These are phyloP conservation scores for Polyommatus icarus DNA, from an alignment of 2,888 invertebrate genomes.

Conservation along the genomic window DNA sequence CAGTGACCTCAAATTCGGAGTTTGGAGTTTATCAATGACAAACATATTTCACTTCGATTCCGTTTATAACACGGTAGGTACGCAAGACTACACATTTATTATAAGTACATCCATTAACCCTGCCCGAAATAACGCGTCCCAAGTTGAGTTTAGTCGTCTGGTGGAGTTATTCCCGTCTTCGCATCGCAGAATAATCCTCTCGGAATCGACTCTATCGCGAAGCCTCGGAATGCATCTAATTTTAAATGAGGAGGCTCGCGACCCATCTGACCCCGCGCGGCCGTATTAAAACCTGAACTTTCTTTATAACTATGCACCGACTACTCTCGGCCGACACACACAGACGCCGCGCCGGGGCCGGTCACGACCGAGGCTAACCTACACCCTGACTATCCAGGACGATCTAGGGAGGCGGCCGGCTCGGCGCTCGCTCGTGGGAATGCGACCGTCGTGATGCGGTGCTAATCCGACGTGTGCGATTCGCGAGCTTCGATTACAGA, in stretches of 20 bases:
- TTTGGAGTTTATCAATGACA: constrained; percentile 33
- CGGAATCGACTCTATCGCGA: constrained; percentile 58
- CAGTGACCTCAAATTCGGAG: constrained; percentile 55
- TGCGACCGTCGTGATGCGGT: constrained; percentile 61
- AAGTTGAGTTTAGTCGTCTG: constrained; percentile 57
- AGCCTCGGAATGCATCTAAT: constrained; percentile 79
- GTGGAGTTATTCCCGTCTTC: constrained; percentile 67
- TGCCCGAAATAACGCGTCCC: constrained; percentile 71
- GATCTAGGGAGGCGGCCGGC: constrained; percentile 50
- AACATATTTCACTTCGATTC: constrained; percentile 13
- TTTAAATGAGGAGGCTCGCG: constrained; percentile 79
- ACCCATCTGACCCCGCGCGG: constrained; percentile 76
- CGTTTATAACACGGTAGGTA: constrained; percentile 12
- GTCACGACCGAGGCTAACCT: constrained; percentile 71
- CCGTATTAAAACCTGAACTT: constrained; percentile 79
- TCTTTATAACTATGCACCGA: constrained; percentile 76
- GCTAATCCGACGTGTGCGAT: constrained; percentile 47
- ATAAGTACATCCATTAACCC: constrained; percentile 64
- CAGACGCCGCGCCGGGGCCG: constrained; percentile 65
- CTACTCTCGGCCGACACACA: constrained; percentile 75
- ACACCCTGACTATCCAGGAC: constrained; percentile 74
- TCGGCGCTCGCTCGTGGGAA: constrained; percentile 68
- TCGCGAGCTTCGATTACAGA: constrained; percentile 42
- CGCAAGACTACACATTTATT: constrained; percentile 8
- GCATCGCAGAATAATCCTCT: constrained; percentile 61